phyloP scores from a whole-genome alignment of 2,888 invertebrate species.

The Ethmia dodecea region DNA sequence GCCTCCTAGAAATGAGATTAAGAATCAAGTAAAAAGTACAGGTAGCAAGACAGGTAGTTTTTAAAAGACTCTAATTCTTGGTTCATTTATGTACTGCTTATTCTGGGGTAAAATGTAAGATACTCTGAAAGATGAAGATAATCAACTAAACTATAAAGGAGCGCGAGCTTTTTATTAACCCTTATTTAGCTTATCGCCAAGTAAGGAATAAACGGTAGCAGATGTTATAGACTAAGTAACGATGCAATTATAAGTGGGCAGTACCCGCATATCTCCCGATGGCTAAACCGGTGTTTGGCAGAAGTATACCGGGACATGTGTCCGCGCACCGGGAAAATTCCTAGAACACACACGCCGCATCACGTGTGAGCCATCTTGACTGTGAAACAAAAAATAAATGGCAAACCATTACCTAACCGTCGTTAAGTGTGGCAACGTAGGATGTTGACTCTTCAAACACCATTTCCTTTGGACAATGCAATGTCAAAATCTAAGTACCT shows the following conservation, averaged over 20 bases:
- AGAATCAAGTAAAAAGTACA: too few relatives aligned
- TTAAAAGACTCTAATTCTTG: too few relatives aligned
- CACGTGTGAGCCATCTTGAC: constrained; percentile 54
- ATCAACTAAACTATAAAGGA: too few relatives aligned
- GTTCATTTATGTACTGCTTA: too few relatives aligned
- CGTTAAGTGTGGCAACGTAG: constrained; percentile 27
- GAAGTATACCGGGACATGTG: constrained; percentile 44
- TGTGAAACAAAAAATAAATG: constrained; percentile 39
- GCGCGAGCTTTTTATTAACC: background rate
- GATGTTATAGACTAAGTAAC: constrained; percentile 25
- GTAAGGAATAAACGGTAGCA: constrained; percentile 21
- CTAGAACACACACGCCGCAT: constrained; percentile 50
- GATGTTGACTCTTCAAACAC: constrained; percentile 35
- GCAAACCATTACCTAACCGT: constrained; percentile 35
- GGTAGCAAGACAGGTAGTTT: too few relatives aligned
- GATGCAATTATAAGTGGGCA: constrained; percentile 27
- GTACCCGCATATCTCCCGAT: constrained; percentile 28
- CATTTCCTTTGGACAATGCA: constrained; percentile 24
- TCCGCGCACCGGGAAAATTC: constrained; percentile 41
- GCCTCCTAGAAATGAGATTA: too few relatives aligned
- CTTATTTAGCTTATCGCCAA: background rate
- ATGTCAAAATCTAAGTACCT: too few relatives aligned
- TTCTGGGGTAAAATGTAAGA: too few relatives aligned
- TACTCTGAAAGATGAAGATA: too few relatives aligned
- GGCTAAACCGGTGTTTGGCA: constrained; percentile 28